Evolutionary conservation across 2,888 invertebrate genomes (phyloP).

Genomic region (Trachelus troglodyta): DNA sequence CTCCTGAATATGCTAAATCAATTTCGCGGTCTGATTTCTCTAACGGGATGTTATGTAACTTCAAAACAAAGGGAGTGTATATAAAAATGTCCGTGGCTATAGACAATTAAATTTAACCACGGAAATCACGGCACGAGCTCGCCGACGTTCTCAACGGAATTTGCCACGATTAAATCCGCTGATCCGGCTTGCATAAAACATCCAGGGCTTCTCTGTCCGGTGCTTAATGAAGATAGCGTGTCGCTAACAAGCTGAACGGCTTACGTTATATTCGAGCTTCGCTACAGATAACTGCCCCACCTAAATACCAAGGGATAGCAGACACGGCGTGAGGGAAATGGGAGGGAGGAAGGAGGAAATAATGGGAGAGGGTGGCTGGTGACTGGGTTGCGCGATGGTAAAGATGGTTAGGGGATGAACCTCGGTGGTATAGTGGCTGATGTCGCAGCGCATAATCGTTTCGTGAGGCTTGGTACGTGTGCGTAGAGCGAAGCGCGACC

Average conservation of each 20-base stretch:
- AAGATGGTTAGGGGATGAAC: not conserved
- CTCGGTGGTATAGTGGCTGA: not conserved
- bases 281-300: not conserved
- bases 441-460: constrained; percentile 8
- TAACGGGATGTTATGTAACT: not conserved
- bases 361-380: not conserved
- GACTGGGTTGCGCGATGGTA: not conserved
- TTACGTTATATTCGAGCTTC: not conserved
- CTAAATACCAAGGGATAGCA: not conserved
- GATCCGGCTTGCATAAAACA: constrained; percentile 3
- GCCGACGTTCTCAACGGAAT: not conserved
- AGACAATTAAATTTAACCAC: not conserved
- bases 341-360: not conserved
- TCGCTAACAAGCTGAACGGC: constrained; percentile 9
- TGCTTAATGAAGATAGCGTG: constrained; percentile 7
- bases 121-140: not conserved
- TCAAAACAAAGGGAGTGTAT: not conserved
- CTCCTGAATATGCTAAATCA: not conserved
- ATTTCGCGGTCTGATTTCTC: not conserved
- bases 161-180: not conserved
- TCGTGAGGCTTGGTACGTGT: not conserved
- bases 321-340: not conserved
- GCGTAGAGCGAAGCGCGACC: not conserved
- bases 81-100: not conserved
- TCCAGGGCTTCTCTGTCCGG: constrained; percentile 3